Conservation (phyloP, 2,888 invertebrate genomes). For the Parnassius mnemosyne region DNA sequence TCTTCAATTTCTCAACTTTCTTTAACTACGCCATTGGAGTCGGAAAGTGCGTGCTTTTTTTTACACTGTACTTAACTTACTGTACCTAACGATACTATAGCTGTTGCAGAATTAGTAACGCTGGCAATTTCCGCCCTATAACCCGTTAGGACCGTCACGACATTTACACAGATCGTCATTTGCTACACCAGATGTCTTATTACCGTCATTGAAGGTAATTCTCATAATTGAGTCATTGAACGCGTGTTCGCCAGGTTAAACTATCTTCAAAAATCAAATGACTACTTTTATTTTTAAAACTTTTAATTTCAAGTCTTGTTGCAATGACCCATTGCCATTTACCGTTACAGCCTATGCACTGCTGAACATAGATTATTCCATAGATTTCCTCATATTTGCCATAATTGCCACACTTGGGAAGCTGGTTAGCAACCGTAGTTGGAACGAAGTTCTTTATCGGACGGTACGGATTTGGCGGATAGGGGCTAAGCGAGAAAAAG, state of each 20-base stretch:
- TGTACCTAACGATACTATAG: background rate
- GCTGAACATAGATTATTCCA: too few relatives aligned
- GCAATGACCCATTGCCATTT: background rate
- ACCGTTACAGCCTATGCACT: too few relatives aligned
- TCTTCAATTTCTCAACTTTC: background rate
- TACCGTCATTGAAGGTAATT: slow-evolving; percentile 21
- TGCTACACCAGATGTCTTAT: slow-evolving; percentile 15
- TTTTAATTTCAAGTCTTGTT: background rate
- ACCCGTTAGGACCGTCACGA: slow-evolving; percentile 17
- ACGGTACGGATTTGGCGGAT: too few relatives aligned
- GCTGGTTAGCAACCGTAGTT: too few relatives aligned
- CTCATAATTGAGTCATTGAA: slow-evolving; percentile 18
- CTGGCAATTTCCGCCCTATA: slow-evolving; percentile 10
- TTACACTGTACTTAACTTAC: background rate
- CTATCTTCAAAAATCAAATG: slow-evolving; percentile 1
- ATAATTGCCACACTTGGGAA: too few relatives aligned
- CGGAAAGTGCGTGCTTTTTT: too few relatives aligned
- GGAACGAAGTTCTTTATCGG: too few relatives aligned
- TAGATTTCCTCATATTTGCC: too few relatives aligned
- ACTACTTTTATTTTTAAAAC: background rate
- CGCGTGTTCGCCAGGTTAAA: background rate
- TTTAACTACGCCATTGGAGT: too few relatives aligned
- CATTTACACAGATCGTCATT: slow-evolving; percentile 1
- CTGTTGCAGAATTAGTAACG: slow-evolving; percentile 6
- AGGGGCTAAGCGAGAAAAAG: too few relatives aligned